These are phyloP conservation scores for Propithecus perrieri DNA, from an alignment of 2,797 vertebrate genomes.

Conservation along the genomic window DNA sequence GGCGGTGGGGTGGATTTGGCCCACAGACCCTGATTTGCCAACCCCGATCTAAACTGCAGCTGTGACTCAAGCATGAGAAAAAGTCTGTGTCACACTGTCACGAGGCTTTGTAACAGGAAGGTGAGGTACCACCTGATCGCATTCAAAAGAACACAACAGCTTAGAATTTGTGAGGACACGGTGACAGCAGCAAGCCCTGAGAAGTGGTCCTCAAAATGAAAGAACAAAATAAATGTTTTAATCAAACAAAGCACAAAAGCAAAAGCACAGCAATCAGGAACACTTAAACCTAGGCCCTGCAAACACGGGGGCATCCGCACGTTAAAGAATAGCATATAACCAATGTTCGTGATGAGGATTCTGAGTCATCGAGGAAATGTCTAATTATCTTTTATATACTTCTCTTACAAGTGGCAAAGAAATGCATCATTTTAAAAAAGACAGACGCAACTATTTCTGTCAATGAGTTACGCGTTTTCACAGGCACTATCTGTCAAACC, in stretches of 20 bases:
- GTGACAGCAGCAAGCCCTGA: not conserved
- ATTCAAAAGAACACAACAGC: not conserved
- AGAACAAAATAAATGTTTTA: slow-evolving; percentile 20
- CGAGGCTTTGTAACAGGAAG: not conserved
- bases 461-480: not conserved
- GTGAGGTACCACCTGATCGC: not conserved
- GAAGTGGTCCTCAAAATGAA: slow-evolving; percentile 5
- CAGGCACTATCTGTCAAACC: not conserved
- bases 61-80: not conserved
- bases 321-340: not conserved
- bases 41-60: not conserved
- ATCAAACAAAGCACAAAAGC: not conserved
- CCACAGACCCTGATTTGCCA: not conserved
- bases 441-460: not conserved
- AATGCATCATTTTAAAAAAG: not conserved
- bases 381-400: not conserved
- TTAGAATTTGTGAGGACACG: not conserved
- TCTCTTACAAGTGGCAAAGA: slow-evolving; percentile 39
- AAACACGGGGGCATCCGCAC: not conserved
- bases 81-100: not conserved
- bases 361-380: not conserved
- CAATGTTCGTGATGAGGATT: not conserved
- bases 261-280: slow-evolving; percentile 4
- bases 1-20: not conserved
- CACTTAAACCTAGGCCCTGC: not conserved